A percentile compares a stretch with the other conserved stretches of the same genome.
phyloP scores from a whole-genome alignment of 2,888 invertebrate genomes.

The Cataglyphis albicans region DNA sequence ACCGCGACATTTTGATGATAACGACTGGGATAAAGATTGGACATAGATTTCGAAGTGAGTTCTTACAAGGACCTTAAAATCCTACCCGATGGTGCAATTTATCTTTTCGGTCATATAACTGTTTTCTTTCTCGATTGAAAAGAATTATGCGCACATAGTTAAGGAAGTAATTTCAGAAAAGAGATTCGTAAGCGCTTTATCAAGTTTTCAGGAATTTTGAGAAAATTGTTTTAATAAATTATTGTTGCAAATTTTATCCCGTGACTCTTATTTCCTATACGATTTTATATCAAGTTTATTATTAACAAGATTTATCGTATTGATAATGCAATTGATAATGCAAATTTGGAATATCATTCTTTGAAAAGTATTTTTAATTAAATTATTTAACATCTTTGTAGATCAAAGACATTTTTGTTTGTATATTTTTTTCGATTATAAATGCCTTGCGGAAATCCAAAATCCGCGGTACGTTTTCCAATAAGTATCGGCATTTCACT shows the following conservation, averaged over 20 bases:
- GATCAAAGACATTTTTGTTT: neutral
- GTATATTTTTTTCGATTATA: neutral
- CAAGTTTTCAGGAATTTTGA: neutral
- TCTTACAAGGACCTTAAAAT: conserved; percentile 48
- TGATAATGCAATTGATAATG: conserved; percentile 4
- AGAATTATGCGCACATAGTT: conserved; percentile 22
- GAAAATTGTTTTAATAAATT: neutral
- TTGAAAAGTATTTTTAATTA: conserved; percentile 2
- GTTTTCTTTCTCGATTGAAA: conserved; percentile 29
- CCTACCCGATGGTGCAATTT: conserved; percentile 33
- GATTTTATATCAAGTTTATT: neutral
- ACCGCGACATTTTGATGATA: conserved; percentile 63
- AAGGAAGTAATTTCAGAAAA: conserved; percentile 19
- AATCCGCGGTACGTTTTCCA: neutral
- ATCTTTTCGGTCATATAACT: conserved; percentile 39
- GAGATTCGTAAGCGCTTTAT: conserved; percentile 23
- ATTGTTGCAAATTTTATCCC: neutral
- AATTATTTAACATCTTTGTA: neutral
- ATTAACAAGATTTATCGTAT: neutral
- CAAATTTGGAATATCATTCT: neutral
- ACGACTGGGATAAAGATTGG: conserved; percentile 64
- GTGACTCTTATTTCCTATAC: neutral
- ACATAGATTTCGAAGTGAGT: conserved; percentile 50
- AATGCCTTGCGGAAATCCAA: neutral
- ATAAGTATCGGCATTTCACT: conserved; percentile 27